These are phyloP conservation scores for Phrynocephalus forsythii DNA, from an alignment of 2,797 vertebrate species.

Conservation along the genomic window DNA sequence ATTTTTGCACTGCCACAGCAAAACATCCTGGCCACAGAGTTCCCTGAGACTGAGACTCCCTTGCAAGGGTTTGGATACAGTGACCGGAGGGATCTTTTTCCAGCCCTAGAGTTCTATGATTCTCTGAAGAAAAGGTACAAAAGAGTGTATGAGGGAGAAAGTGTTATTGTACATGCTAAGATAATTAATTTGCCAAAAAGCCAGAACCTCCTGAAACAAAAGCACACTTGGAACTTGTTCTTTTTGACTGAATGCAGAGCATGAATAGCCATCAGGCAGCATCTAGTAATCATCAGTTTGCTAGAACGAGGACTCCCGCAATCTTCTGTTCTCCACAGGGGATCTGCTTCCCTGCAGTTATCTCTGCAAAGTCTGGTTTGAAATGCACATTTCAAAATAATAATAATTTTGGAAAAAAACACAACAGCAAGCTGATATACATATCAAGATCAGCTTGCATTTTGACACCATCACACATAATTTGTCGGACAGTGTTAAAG, in stretches of 20 bases:
- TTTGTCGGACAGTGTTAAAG: conserved; percentile 27
- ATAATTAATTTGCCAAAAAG: conserved; percentile 52
- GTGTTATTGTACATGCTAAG: conserved; percentile 44
- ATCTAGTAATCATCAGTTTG: conserved; percentile 45
- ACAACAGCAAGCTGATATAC: conserved; percentile 36
- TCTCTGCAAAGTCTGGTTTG: conserved; percentile 48
- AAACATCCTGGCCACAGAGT: too few species aligned
- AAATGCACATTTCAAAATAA: conserved; percentile 54
- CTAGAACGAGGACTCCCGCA: conserved; percentile 39
- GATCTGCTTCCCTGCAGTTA: conserved; percentile 43
- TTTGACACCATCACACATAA: background rate
- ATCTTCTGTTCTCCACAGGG: conserved; percentile 27
- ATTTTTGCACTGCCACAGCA: too few species aligned
- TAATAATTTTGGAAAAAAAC: background rate
- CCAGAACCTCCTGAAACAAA: conserved; percentile 43
- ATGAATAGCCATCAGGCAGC: conserved; percentile 38
- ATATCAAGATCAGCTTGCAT: conserved; percentile 29
- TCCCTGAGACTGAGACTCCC: too few species aligned
- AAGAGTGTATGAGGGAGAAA: conserved; percentile 18
- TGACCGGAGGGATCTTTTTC: too few species aligned
- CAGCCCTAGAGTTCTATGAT: too few species aligned
- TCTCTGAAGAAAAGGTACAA: too few species aligned
- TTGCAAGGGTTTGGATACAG: too few species aligned
- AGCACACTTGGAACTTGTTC: conserved; percentile 44
- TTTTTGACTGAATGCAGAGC: conserved; percentile 27